Conservation (phyloP, 2,113 vertebrate genomes). For the Coregonus clupeaformis region DNA sequence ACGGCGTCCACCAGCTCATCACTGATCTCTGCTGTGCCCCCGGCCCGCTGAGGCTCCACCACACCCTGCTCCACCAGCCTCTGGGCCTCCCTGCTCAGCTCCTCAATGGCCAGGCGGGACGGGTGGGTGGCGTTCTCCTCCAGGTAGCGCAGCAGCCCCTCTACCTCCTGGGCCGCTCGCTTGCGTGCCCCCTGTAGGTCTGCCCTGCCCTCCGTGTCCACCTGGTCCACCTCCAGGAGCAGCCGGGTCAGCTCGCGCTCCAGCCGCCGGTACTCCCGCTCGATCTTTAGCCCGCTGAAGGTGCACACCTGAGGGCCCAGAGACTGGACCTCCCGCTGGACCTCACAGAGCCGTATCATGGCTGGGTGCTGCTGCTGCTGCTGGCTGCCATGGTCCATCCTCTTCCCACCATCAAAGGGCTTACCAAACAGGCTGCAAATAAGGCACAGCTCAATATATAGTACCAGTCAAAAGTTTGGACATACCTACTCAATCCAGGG, state of each 20-base stretch:
- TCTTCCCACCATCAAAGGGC: slow-evolving; percentile 77
- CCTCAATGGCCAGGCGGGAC: slow-evolving; percentile 83
- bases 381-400: slow-evolving; percentile 87
- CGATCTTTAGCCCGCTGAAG: slow-evolving; percentile 87
- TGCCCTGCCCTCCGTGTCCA: slow-evolving; percentile 87
- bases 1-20: slow-evolving; percentile 90
- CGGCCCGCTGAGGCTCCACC: slow-evolving; percentile 78
- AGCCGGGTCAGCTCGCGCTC: slow-evolving; percentile 86
- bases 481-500: too few relatives aligned
- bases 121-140: slow-evolving; percentile 94
- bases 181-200: slow-evolving; percentile 90
- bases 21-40: slow-evolving; percentile 69
- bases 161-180: slow-evolving; percentile 86
- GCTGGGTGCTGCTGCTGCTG: slow-evolving; percentile 77
- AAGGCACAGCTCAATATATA: background rate
- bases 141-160: slow-evolving; percentile 87
- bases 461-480: too few relatives aligned
- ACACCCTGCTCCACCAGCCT: slow-evolving; percentile 82
- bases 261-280: slow-evolving; percentile 88
- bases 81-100: slow-evolving; percentile 84
- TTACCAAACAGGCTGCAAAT: slow-evolving; percentile 76
- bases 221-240: slow-evolving; percentile 91
- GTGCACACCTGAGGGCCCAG: slow-evolving; percentile 85
- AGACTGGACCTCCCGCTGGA: slow-evolving; percentile 84
- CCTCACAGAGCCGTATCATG: slow-evolving; percentile 85